A percentile compares a stretch with the other conserved stretches of the same genome.
Evolutionary conservation across 1,140 invertebrate genomes (phyloP).

Genomic region (Penaeus chinensis): DNA sequence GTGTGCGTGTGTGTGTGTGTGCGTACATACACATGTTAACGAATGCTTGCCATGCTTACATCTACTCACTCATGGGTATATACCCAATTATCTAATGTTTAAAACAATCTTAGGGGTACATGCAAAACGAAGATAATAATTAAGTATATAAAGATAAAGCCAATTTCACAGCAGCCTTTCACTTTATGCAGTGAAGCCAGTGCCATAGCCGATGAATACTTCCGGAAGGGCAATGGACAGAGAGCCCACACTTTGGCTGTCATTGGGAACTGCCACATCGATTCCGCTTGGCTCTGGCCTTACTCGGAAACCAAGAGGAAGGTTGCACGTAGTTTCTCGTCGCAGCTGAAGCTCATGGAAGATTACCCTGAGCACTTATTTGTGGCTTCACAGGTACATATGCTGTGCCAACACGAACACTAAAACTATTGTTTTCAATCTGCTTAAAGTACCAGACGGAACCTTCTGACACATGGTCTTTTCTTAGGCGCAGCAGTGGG

Average conservation of each 20-base stretch:
- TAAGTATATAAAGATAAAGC: too few species aligned
- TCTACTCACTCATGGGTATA: too few species aligned
- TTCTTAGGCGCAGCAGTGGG: constrained; percentile 72
- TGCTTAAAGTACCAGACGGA: too few species aligned
- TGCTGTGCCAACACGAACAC: too few species aligned
- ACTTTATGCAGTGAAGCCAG: constrained; percentile 67
- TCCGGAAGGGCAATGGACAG: constrained; percentile 70
- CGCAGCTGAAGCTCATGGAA: constrained; percentile 71
- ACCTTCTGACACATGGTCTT: too few species aligned
- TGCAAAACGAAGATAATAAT: too few species aligned
- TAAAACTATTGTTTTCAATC: too few species aligned
- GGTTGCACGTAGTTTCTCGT: constrained; percentile 72
- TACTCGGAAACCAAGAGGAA: constrained; percentile 74
- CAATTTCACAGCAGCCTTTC: neutral
- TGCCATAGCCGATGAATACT: constrained; percentile 68
- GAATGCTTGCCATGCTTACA: too few species aligned
- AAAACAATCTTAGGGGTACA: too few species aligned
- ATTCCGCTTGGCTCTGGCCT: constrained; percentile 74
- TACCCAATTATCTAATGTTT: too few species aligned
- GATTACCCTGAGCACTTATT: constrained; percentile 71
- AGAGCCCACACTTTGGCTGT: constrained; percentile 70
- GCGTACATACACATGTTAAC: too few species aligned
- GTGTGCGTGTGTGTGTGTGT: too few species aligned
- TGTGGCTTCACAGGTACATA: constrained; percentile 71
- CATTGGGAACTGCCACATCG: constrained; percentile 74